Evolutionary conservation across 2,888 invertebrate species (phyloP), one percentile per base, ranked within the genome.

Genomic region (Eupsilia transversa): DNA sequence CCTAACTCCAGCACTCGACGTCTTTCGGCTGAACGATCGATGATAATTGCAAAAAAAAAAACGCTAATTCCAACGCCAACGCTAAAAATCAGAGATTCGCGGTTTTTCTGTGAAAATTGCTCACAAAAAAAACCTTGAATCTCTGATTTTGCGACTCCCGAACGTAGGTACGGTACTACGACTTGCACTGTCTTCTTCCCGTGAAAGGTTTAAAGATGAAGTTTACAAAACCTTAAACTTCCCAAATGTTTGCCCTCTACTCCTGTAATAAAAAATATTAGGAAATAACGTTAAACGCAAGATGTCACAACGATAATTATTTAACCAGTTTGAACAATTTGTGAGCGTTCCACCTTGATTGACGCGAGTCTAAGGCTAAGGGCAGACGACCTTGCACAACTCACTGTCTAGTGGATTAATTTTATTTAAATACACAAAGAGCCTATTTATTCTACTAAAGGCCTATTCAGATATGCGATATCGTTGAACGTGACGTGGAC

Each of bases 321-420:
- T 60, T 17, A 49, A 60, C 41, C 54, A 56, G 61, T 43, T 54
- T 56, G 10, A 20, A 38, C 35, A 46, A 20, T 38, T 56, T 38
- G 56, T 57, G 30, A 74, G 33, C 64, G 56, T n/a, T 63, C 17
- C 43, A 46, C 64, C 64, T 74, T 65, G 64, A 64, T 46, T 46
- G 33, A 4, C 65, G 38, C 14, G 23, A n/a, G 35, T 54, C 52
- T 73, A 56, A 60, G 74, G 49, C n/a, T 73, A 63, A 74, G 74
- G 74, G 64, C 64, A 38, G 63, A n/a, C 38, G 74, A 64, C 74
- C 64, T 74, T 64, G 60, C 20, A 33, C 49, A 38, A 35, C 17
- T 23, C n/a, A 41, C 41, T 33, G 59, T 33, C 72, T 49, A 38
- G 33, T 54, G 57, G 12, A 72, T 20, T 46, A n/a, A 56, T 14